These are phyloP conservation scores for Polia nebulosa DNA, from an alignment of 2,888 invertebrate species.

Conservation along the genomic window DNA sequence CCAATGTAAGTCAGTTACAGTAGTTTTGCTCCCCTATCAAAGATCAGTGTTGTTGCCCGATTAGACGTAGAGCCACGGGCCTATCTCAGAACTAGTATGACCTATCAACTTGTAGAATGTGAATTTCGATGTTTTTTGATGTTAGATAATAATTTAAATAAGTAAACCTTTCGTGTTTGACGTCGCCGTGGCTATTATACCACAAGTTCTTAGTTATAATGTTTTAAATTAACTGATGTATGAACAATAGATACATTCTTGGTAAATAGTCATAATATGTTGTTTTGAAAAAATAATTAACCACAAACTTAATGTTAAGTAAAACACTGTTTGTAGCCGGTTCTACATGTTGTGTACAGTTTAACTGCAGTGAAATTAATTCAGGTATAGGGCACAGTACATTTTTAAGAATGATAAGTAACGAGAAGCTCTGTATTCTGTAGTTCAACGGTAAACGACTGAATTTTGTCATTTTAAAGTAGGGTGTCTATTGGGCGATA, in stretches of 20 bases:
- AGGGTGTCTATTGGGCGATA: slow-evolving; percentile 30
- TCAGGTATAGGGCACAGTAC: slow-evolving; percentile 6
- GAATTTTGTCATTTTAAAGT: slow-evolving; percentile 43
- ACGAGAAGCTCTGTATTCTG: slow-evolving; percentile 3
- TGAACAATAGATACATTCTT: slow-evolving; percentile 35
- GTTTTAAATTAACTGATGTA: slow-evolving; percentile 39
- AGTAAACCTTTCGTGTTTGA: too few species aligned
- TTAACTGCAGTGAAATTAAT: slow-evolving; percentile 14
- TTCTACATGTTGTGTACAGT: slow-evolving; percentile 22
- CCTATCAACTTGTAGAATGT: slow-evolving; percentile 32
- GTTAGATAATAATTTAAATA: slow-evolving; percentile 52
- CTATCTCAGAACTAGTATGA: slow-evolving; percentile 8
- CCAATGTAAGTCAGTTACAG: background rate
- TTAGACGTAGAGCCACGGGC: slow-evolving; percentile 1
- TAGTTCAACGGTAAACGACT: slow-evolving; percentile 45
- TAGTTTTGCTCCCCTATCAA: background rate
- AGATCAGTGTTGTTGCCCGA: background rate
- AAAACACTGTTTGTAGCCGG: background rate
- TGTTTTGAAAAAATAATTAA: slow-evolving; percentile 24
- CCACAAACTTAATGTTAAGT: background rate
- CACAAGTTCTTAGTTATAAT: slow-evolving; percentile 48
- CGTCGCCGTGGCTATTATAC: too few species aligned
- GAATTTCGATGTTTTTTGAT: slow-evolving; percentile 38
- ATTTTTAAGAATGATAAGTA: slow-evolving; percentile 12
- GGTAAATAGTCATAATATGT: slow-evolving; percentile 20